Evolutionary conservation across 2,888 invertebrate genomes (phyloP), one percentile per base, ranked within the genome.

Genomic region (Cerastis leucographa): DNA sequence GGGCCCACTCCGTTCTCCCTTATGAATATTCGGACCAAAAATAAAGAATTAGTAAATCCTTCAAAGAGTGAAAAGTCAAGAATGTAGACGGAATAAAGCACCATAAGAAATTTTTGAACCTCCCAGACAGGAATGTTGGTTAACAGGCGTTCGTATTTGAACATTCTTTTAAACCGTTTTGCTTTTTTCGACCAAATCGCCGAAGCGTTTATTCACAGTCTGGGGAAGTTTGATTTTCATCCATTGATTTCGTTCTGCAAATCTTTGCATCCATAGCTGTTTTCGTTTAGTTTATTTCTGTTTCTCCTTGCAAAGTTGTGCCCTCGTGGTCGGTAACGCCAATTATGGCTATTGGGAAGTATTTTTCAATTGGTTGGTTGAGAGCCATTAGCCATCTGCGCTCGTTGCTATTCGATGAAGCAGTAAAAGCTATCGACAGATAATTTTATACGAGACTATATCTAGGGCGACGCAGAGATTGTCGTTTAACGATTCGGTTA

Each of bases 321-420:
- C 56, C 69, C 56, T 84, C 25, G 56, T 64, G 25, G 54, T 83
- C 54, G 68, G 69, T 62, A 84, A 64, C 79, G 54, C 79, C 79
- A 79, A 79, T 84, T 79, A 79, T 64, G 61, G 69, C 46, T 3
- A 78, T 49, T 69, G 62, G 11, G 49, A 51, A 84, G 62, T 64
- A 56, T 79, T 79, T 79, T 79, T 79, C 79, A 78, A 56, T 78
- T 84, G 79, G 84, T 49, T 80, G 44, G 84, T 70, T 56, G 84
- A 79, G 79, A 79, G 49, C 62, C 56, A 79, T 84, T 84, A 80
- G 80, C 84, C 61, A 85, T 85, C 81, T 85, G 85, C 73, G 59
- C 61, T 80, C 73, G 73, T 84, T 84, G 71, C 65, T 59, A 54
- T 22, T 61, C 81, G n/a, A 80, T 80, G 72, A 71, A 84, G 66